Evolutionary conservation across 2,113 vertebrate species (phyloP).

Genomic region (Neolamprologus variostigma): DNA sequence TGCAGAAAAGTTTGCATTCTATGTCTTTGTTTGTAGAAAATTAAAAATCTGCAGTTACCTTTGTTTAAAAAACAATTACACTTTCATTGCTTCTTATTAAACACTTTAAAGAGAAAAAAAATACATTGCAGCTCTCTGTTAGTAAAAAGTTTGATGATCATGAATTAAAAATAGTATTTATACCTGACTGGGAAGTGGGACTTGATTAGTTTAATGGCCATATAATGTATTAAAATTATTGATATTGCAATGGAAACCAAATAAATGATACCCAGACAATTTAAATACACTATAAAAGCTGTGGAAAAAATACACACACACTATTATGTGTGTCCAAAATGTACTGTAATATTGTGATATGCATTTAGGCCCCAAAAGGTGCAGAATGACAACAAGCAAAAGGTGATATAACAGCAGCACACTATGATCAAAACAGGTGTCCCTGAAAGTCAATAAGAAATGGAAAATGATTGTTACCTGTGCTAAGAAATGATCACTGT

Average conservation of each 20-base stretch:
- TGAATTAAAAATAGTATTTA: background rate
- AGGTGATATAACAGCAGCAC: background rate
- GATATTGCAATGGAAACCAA: background rate
- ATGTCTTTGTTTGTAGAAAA: background rate
- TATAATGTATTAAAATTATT: fast-evolving
- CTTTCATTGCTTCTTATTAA: background rate
- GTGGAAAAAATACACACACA: fast-evolving
- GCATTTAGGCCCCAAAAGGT: background rate
- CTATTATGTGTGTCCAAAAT: background rate
- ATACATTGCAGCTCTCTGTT: background rate
- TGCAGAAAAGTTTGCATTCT: fast-evolving
- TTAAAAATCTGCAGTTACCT: background rate
- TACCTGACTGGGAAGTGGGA: background rate
- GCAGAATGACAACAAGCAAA: background rate
- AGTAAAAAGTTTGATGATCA: background rate
- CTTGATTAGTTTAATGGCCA: background rate
- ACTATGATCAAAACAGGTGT: background rate
- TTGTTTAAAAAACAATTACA: background rate
- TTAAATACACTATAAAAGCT: background rate
- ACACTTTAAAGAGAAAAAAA: background rate
- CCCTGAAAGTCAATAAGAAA: background rate
- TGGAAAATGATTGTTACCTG: background rate
- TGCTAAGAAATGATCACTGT: background rate
- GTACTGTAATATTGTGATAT: background rate
- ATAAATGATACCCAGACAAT: background rate